Evolutionary conservation across 2,113 vertebrate genomes (phyloP).

Genomic region (Leptobrachium ailaonicum): DNA sequence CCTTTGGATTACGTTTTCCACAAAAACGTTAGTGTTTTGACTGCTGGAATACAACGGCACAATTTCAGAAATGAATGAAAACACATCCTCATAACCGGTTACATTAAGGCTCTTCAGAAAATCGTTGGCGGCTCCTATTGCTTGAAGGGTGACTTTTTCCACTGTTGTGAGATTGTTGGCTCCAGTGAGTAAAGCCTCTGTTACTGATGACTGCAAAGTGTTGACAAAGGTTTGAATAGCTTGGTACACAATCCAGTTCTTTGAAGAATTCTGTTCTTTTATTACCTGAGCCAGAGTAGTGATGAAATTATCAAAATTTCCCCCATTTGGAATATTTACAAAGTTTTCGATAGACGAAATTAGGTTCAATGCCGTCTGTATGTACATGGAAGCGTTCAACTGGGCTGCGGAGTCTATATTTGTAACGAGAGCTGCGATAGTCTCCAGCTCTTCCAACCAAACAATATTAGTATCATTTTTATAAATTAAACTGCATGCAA

Average conservation of each 20-base stretch:
- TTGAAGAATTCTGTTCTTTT: not conserved
- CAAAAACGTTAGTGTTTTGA: not conserved
- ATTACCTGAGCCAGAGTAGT: not conserved
- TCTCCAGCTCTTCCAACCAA: constrained; percentile 16
- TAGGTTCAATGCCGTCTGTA: not conserved
- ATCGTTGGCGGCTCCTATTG: not conserved
- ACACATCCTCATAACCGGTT: constrained; percentile 4
- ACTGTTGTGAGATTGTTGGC: not conserved
- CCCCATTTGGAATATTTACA: not conserved
- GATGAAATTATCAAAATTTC: not conserved
- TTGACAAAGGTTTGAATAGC: not conserved
- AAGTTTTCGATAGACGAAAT: constrained; percentile 10
- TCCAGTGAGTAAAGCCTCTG: constrained; percentile 8
- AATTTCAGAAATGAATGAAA: constrained; percentile 2
- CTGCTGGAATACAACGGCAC: constrained; percentile 4
- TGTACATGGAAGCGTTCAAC: not conserved
- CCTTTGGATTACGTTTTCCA: constrained; percentile 11
- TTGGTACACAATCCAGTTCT: not conserved
- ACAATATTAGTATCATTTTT: constrained; percentile 5
- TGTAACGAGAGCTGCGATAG: not conserved
- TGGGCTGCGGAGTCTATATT: not conserved
- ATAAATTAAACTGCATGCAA: constrained; percentile 27
- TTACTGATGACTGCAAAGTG: constrained; percentile 16
- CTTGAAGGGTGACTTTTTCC: not conserved
- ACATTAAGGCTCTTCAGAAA: constrained; percentile 29